Base-by-base conservation (phyloP, 1,140 invertebrate species). In the Drosophila littoralis region DNA sequence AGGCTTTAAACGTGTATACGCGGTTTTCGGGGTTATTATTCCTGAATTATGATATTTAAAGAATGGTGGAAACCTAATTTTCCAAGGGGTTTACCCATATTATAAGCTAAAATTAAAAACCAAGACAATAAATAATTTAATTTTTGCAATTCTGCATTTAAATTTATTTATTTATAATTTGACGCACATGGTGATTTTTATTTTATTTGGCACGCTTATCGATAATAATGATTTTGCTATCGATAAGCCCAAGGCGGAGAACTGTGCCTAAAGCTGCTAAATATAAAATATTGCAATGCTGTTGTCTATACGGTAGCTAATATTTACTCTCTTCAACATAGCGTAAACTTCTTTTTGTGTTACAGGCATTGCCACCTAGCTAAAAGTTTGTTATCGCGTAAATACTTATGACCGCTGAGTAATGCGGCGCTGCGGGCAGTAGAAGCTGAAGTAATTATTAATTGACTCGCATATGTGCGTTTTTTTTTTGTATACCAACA, bases 371-470 rank as follows among this genome's bases (percentile, higher is more conserved):
- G 38, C 45, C 36, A 28, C 7, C 13, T 28, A 35, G 36, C 35
- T 22, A 6, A 28, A 42, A 9, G 6, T 28, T 60, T 69, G 28
- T 36, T 69, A 52, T 69, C 38, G 32, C 48, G 3, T 5, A 7
- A 9, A 42, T 35, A 48, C 10, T 40, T 32, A 17, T 66, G 12
- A 42, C 28, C 28, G 15, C 50, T 8, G 40, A 12, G 8, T 6
- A 33, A 17, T 46, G 8, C 36, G 10, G 13, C 15, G 8, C 45
- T 13, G 32, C 15, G 46, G 22, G 6, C 36, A 33, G 36, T 40
- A 50, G 13, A n/a, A 42, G 10, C 7, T 17, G 7, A 10, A 54
- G 15, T 36, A 54, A 6, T 36, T n/a, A 28, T 48, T 9, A 22
- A 10, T 7, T 10, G 1, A 46, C 9, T 10, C 9, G 28, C 8